A percentile compares a stretch with the other conserved stretches of the same genome.
Evolutionary conservation across 2,113 vertebrate species (phyloP).

Genomic region (Neopipo cinnamomea): DNA sequence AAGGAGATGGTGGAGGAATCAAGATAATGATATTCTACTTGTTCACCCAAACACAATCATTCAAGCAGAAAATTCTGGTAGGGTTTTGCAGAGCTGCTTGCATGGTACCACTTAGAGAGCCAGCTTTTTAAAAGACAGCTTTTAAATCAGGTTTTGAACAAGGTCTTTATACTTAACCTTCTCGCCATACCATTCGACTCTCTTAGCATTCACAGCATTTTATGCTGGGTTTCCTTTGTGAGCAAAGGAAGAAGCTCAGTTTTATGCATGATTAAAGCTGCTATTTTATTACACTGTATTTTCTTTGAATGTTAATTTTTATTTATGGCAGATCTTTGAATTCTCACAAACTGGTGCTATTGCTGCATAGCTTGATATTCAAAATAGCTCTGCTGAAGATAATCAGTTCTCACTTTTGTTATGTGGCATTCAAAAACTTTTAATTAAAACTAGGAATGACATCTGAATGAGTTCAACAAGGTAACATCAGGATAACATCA

Average conservation of each 20-base stretch:
- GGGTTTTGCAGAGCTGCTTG: background rate
- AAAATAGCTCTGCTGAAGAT: conserved; percentile 35
- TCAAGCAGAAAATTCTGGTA: conserved; percentile 29
- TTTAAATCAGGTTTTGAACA: conserved; percentile 27
- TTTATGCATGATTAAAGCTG: conserved; percentile 37
- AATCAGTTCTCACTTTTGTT: conserved; percentile 25
- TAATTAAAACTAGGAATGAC: conserved; percentile 46
- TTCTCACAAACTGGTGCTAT: background rate
- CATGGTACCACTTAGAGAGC: background rate
- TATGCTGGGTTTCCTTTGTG: background rate
- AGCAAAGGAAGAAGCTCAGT: background rate
- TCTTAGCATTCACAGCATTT: background rate
- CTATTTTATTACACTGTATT: conserved; percentile 27
- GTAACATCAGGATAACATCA: conserved; percentile 27
- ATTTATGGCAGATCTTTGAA: conserved; percentile 30
- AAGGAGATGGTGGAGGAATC: background rate
- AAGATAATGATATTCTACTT: conserved; percentile 31
- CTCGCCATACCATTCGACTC: background rate
- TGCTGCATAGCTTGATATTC: conserved; percentile 19
- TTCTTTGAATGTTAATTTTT: conserved; percentile 59
- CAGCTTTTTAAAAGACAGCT: background rate
- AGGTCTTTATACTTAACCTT: background rate
- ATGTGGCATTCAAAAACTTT: conserved; percentile 34
- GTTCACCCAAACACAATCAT: conserved; percentile 14
- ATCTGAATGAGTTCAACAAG: conserved; percentile 1